These are phyloP conservation scores for Alviniconcha marisindica DNA, from an alignment of 1,140 invertebrate genomes.

Conservation along the genomic window DNA sequence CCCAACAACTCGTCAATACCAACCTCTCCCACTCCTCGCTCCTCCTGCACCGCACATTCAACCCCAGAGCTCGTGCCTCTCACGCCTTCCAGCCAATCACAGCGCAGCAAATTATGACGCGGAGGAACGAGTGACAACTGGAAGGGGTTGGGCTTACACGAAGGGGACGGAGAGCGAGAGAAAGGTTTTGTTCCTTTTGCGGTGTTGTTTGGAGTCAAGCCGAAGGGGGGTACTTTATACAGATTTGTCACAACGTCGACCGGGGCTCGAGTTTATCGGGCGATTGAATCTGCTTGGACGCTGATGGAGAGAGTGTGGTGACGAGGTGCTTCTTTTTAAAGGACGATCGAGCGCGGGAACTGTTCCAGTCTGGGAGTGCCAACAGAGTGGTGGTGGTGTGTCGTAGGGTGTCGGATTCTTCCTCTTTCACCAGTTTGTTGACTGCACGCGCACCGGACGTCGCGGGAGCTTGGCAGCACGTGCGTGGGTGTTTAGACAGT, in stretches of 20 bases:
- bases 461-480: too few relatives aligned
- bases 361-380: too few relatives aligned
- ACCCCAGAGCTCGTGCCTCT: background rate
- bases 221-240: background rate
- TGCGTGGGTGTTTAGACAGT: too few relatives aligned
- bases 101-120: background rate
- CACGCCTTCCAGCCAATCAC: slow-evolving; percentile 9
- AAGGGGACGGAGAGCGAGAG: background rate
- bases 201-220: too few relatives aligned
- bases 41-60: slow-evolving; percentile 6
- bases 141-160: background rate
- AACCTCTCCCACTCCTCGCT: background rate
- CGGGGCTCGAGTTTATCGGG: slow-evolving; percentile 13
- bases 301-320: slow-evolving; percentile 28
- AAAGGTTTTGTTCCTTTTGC: too few relatives aligned
- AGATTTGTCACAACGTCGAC: slow-evolving; percentile 17
- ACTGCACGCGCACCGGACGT: background rate
- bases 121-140: slow-evolving; percentile 8
- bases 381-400: background rate
- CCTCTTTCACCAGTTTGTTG: background rate
- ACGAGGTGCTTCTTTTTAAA: background rate
- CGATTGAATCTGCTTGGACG: slow-evolving; percentile 23
- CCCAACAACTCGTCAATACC: too few relatives aligned
- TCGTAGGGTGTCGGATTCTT: background rate
- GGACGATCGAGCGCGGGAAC: background rate